Conservation (phyloP, 2,888 invertebrate species). For the Amiota minor region DNA sequence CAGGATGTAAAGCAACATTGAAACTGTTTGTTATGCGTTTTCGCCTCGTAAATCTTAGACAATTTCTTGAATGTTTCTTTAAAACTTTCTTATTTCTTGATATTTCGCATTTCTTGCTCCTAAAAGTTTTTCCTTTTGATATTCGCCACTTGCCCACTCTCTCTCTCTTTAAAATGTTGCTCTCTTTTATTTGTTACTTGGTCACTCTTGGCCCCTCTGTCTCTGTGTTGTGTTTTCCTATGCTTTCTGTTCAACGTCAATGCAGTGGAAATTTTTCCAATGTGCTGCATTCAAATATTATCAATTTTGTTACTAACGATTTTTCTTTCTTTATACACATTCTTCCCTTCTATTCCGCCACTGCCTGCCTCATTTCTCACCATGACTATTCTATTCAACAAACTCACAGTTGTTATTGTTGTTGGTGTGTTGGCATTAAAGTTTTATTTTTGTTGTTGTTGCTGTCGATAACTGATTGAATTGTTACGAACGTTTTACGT, state of each 20-base stretch:
- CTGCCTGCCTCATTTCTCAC: neutral
- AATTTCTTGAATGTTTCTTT: constrained; percentile 9
- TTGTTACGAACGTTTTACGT: constrained; percentile 70
- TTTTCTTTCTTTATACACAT: constrained; percentile 28
- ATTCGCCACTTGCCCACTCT: too few species aligned
- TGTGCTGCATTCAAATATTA: constrained; percentile 68
- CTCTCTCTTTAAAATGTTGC: too few species aligned
- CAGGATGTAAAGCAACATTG: constrained; percentile 5
- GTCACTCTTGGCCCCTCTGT: neutral
- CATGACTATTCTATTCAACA: neutral
- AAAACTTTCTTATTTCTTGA: neutral
- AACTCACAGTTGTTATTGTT: constrained; percentile 3
- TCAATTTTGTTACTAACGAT: constrained; percentile 59
- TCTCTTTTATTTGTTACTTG: neutral
- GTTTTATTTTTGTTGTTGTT: constrained; percentile 34
- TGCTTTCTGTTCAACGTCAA: constrained; percentile 37
- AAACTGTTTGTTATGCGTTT: constrained; percentile 25
- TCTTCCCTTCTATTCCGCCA: neutral
- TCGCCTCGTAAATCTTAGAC: constrained; percentile 22
- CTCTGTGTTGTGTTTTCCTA: neutral
- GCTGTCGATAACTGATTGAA: constrained; percentile 69
- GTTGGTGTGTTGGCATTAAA: constrained; percentile 28
- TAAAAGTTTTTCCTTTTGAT: too few species aligned
- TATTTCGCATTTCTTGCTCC: too few species aligned
- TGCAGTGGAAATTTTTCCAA: constrained; percentile 59